These are phyloP conservation scores for Falco concolor DNA, from an alignment of 2,797 vertebrate genomes.

Conservation along the genomic window DNA sequence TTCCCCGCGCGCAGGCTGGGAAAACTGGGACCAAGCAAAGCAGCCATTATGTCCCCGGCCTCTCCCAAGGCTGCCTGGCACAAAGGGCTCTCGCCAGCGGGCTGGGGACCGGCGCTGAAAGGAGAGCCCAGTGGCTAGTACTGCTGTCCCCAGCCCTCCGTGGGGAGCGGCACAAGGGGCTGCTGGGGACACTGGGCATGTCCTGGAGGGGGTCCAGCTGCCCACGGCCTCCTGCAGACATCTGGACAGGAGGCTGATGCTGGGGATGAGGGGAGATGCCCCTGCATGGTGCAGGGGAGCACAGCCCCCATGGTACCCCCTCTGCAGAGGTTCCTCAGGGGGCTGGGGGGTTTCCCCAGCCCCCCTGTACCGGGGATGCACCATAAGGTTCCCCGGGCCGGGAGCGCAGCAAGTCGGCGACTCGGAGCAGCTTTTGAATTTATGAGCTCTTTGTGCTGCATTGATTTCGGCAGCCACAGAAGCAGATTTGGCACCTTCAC, in stretches of 20 bases:
- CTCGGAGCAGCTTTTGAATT: background rate
- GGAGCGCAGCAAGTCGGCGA: background rate
- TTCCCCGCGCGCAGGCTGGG: background rate
- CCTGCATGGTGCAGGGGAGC: fast-evolving
- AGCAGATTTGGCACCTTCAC: background rate
- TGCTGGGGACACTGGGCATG: fast-evolving
- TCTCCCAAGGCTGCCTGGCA: conserved; percentile 1
- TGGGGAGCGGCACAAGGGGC: fast-evolving
- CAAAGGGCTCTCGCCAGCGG: background rate
- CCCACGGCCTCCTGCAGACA: background rate
- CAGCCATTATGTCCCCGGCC: conserved; percentile 8
- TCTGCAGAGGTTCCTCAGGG: background rate
- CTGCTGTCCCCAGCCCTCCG: background rate
- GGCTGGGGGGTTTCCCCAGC: background rate
- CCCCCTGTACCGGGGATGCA: fast-evolving
- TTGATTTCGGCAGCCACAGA: background rate
- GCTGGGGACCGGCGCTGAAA: background rate
- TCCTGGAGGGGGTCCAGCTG: fast-evolving
- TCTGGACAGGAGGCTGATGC: background rate
- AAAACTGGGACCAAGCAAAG: background rate
- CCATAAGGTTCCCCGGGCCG: fast-evolving
- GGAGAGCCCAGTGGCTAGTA: background rate
- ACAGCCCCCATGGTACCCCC: fast-evolving
- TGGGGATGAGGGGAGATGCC: background rate
- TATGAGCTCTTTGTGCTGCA: background rate